Evolutionary conservation across 2,888 invertebrate genomes (phyloP).

Genomic region (Nomada ferruginata): DNA sequence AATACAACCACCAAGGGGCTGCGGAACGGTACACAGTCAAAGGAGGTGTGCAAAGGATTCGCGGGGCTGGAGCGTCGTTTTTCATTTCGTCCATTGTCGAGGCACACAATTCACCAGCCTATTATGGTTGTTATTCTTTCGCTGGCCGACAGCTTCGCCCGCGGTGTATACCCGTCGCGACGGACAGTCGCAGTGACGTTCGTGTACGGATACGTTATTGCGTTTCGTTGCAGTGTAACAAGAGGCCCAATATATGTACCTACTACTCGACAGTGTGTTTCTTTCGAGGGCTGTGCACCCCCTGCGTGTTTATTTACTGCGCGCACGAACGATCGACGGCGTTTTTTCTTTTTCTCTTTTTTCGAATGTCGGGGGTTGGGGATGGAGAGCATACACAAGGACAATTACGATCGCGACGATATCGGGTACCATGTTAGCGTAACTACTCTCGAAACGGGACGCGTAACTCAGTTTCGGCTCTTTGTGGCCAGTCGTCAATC

Average conservation of each 20-base stretch:
- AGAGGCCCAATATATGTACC: constrained; percentile 66
- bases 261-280: constrained; percentile 60
- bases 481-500: constrained; percentile 37
- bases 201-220: constrained; percentile 73
- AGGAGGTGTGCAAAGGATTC: constrained; percentile 1
- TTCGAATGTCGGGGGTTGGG: not conserved
- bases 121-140: constrained; percentile 76
- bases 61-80: constrained; percentile 56
- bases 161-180: constrained; percentile 65
- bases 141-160: constrained; percentile 65
- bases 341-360: constrained; percentile 9
- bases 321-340: constrained; percentile 15
- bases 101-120: constrained; percentile 69
- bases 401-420: constrained; percentile 31
- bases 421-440: constrained; percentile 17
- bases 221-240: constrained; percentile 70
- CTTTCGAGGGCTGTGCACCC: constrained; percentile 30
- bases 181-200: constrained; percentile 67
- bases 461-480: constrained; percentile 31
- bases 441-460: constrained; percentile 30
- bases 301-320: constrained; percentile 51
- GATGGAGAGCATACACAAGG: not conserved
- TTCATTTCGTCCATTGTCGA: constrained; percentile 73
- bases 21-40: not conserved
- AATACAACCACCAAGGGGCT: not conserved